Conservation (phyloP, 2,888 invertebrate species). For the Panzeria rudis region DNA sequence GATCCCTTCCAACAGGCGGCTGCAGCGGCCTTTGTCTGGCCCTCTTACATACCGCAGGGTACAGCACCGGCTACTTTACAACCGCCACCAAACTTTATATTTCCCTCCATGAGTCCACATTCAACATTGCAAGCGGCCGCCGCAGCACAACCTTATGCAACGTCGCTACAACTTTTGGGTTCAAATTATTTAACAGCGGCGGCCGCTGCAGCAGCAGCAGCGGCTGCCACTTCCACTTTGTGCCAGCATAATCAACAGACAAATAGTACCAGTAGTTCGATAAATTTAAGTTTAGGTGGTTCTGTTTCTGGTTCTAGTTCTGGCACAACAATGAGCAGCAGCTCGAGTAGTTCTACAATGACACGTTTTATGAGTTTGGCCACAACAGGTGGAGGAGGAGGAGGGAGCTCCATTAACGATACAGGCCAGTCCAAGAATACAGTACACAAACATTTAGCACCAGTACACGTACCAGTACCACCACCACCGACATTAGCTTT, state of each 20-base stretch:
- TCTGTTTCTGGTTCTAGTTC: constrained; percentile 64
- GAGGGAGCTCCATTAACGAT: constrained; percentile 71
- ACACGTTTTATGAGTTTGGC: constrained; percentile 79
- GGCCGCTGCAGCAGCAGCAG: constrained; percentile 79
- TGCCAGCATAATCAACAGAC: constrained; percentile 86
- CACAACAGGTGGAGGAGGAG: constrained; percentile 74
- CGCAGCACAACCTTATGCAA: constrained; percentile 78
- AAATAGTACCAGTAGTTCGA: constrained; percentile 83
- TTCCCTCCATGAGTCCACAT: constrained; percentile 81
- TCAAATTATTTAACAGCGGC: constrained; percentile 86
- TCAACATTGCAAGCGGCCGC: constrained; percentile 76
- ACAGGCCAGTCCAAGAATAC: constrained; percentile 60
- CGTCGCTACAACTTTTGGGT: constrained; percentile 87
- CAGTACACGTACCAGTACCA: constrained; percentile 43
- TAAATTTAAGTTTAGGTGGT: constrained; percentile 77
- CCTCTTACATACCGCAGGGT: constrained; percentile 81
- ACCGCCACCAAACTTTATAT: constrained; percentile 80
- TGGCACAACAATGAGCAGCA: constrained; percentile 77
- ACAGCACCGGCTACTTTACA: constrained; percentile 78
- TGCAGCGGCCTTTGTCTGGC: constrained; percentile 81
- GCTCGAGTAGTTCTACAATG: constrained; percentile 70
- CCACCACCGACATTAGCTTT: constrained; percentile 72
- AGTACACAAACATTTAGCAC: constrained; percentile 63
- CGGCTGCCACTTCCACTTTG: constrained; percentile 84
- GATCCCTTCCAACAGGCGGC: constrained; percentile 83